Percentiles rank a stretch among this genome's conserved stretches.
phyloP scores from a whole-genome alignment of 2,888 invertebrate species.

The Adineta ricciae region DNA sequence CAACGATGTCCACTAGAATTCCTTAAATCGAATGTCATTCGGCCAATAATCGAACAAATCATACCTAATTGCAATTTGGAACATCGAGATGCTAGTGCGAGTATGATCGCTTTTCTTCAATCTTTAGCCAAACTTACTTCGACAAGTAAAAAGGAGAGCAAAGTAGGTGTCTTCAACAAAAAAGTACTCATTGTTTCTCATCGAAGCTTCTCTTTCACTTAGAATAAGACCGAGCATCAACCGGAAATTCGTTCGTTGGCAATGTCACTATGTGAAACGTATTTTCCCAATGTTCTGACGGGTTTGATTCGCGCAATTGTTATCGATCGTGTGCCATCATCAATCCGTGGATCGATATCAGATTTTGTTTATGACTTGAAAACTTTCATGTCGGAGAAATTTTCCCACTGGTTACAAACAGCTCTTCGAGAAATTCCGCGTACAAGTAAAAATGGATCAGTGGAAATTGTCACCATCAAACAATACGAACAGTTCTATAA shows the following conservation, averaged over 20 bases:
- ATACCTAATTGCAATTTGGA: slow-evolving; percentile 71
- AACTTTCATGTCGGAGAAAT: neutral
- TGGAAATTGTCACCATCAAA: slow-evolving; percentile 2
- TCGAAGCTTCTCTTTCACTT: no score
- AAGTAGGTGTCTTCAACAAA: no score
- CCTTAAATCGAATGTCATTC: slow-evolving; percentile 64
- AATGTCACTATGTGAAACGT: neutral
- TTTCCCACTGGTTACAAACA: neutral
- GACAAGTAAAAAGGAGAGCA: neutral
- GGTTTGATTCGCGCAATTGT: neutral
- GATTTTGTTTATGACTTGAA: slow-evolving; percentile 6
- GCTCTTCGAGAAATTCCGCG: neutral
- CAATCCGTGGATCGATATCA: neutral
- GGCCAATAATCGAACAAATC: slow-evolving; percentile 70
- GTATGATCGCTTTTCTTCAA: slow-evolving; percentile 86
- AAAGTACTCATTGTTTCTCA: no score
- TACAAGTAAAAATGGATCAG: neutral
- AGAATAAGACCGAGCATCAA: neutral
- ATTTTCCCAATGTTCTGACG: neutral
- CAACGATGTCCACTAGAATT: slow-evolving; percentile 75
- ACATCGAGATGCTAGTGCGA: slow-evolving; percentile 85
- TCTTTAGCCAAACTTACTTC: slow-evolving; percentile 58
- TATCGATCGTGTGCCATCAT: neutral
- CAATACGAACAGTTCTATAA: neutral
- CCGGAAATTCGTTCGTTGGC: neutral